Evolutionary conservation across 37 sponge, comb jelly and placozoan species (phyloP).

Genomic region (Spongia lamella): DNA sequence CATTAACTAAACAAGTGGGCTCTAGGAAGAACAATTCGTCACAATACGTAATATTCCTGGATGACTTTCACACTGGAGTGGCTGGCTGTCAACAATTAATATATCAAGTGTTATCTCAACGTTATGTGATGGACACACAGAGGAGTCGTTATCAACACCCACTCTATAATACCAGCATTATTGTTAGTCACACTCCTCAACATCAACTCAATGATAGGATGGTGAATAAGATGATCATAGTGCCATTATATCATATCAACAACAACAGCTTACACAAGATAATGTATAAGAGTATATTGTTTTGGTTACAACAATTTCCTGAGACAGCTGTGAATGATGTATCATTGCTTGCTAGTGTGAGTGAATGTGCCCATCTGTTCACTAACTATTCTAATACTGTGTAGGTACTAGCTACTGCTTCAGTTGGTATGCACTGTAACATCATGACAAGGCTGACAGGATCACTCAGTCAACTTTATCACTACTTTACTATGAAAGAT

Average conservation of each 20-base stretch:
- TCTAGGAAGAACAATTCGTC: background rate
- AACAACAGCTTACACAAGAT: conserved; percentile 34
- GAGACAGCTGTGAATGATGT: conserved; percentile 7
- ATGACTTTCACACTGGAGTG: conserved; percentile 54
- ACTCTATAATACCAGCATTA: too few species aligned
- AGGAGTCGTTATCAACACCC: conserved; percentile 17
- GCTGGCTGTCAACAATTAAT: conserved; percentile 18
- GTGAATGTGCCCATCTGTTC: background rate
- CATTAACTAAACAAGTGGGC: background rate
- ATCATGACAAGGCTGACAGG: conserved; percentile 26
- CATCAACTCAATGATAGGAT: too few species aligned
- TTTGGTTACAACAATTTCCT: conserved; percentile 47
- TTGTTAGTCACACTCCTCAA: too few species aligned
- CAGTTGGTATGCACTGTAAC: conserved; percentile 34
- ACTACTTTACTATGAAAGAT: conserved; percentile 43
- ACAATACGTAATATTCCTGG: conserved; percentile 44
- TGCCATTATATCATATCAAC: conserved; percentile 51
- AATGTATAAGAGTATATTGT: conserved; percentile 15
- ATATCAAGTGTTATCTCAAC: conserved; percentile 12
- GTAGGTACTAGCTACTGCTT: conserved; percentile 50
- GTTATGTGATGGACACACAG: conserved; percentile 8
- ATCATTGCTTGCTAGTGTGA: conserved; percentile 26
- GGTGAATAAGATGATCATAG: background rate
- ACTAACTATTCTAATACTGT: background rate
- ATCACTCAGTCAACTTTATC: conserved; percentile 40